A percentile compares a stretch with the other conserved stretches of the same genome.
Evolutionary conservation across 2,888 invertebrate genomes (phyloP).

Genomic region (Macroteleia sp.): DNA sequence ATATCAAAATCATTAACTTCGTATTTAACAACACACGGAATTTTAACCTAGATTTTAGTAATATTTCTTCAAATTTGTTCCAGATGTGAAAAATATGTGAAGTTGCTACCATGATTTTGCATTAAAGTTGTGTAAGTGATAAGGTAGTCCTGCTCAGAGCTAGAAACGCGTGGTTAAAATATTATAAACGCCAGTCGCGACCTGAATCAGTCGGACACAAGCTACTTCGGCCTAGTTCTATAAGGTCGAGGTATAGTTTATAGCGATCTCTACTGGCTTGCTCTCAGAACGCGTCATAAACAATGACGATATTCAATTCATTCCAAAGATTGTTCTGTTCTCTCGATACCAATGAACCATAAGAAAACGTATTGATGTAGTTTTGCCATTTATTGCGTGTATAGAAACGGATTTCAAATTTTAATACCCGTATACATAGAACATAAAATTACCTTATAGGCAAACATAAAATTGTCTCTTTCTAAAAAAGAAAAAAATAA

Average conservation of each 20-base stretch:
- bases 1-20: too few species aligned
- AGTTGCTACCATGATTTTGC: slow-evolving; percentile 49
- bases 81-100: slow-evolving; percentile 41
- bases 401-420: too few species aligned
- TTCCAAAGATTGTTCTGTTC: slow-evolving; percentile 26
- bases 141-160: slow-evolving; percentile 39
- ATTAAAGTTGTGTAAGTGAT: slow-evolving; percentile 56
- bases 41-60: slow-evolving; percentile 31
- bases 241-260: slow-evolving; percentile 59
- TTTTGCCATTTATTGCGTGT: slow-evolving; percentile 5
- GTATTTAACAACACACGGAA: too few species aligned
- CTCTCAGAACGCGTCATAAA: slow-evolving; percentile 42
- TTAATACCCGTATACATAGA: too few species aligned
- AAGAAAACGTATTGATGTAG: slow-evolving; percentile 17
- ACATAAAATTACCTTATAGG: too few species aligned
- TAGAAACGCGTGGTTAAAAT: slow-evolving; percentile 46
- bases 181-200: slow-evolving; percentile 55
- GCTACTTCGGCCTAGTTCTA: slow-evolving; percentile 38
- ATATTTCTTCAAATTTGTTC: slow-evolving; percentile 33
- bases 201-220: slow-evolving; percentile 46
- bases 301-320: slow-evolving; percentile 55
- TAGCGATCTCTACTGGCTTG: slow-evolving; percentile 50
- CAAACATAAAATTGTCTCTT: too few species aligned
- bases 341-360: slow-evolving; percentile 10
- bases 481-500: too few species aligned